Conservation (phyloP, 2,888 invertebrate genomes). For the Diaprepes abbreviatus region DNA sequence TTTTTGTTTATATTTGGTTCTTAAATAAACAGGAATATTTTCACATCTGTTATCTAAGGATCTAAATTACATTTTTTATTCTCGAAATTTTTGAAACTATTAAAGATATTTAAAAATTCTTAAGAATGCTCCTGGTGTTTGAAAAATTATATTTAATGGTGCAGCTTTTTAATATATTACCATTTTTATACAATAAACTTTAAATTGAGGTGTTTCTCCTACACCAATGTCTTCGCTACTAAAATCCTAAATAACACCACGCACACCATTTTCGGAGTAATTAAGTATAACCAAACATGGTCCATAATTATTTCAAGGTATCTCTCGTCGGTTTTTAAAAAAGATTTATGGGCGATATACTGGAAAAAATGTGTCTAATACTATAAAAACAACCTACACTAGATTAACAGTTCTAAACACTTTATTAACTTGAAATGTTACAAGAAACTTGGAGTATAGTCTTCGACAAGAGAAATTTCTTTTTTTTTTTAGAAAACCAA, state of each 20-base stretch:
- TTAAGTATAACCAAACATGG: constrained; percentile 21
- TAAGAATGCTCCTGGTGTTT: too few species aligned
- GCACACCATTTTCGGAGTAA: constrained; percentile 4
- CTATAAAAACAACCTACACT: constrained; percentile 2
- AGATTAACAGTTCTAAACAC: not conserved
- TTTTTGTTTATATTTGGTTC: too few species aligned
- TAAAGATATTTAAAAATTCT: too few species aligned
- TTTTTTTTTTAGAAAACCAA: too few species aligned
- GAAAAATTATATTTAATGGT: too few species aligned
- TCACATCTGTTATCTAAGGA: too few species aligned
- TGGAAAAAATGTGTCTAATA: not conserved
- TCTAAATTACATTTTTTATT: too few species aligned
- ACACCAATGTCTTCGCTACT: not conserved
- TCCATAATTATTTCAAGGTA: constrained; percentile 8
- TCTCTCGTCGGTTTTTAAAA: not conserved
- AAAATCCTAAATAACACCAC: not conserved
- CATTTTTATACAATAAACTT: too few species aligned
- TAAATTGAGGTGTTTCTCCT: not conserved
- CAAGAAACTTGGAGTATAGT: not conserved
- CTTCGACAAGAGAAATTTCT: not conserved
- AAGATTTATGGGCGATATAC: constrained; percentile 4
- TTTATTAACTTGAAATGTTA: not conserved
- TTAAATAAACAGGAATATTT: too few species aligned
- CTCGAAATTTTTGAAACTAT: too few species aligned
- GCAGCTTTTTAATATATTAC: too few species aligned